Base-by-base conservation (phyloP, 1,140 invertebrate species). In the Ganaspis sp. region DNA sequence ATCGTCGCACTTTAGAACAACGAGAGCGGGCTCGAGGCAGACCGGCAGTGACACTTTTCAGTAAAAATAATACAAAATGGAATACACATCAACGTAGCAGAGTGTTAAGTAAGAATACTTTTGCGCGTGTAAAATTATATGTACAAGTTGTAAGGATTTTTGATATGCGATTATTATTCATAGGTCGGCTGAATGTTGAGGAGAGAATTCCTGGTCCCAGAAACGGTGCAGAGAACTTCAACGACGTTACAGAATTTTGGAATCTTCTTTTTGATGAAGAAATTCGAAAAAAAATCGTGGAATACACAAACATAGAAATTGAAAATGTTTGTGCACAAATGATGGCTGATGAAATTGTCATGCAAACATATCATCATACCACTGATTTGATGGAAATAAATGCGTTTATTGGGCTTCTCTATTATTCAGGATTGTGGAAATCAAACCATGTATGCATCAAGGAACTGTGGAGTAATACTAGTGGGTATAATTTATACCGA, bases 321-420 rank as follows among this genome's bases (percentile, higher is more conserved):
- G 6, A 69, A 69, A 12, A 69, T 5, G 29, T 69, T 23, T 69
- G 58, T 69, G 21, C 29, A 34, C 0, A 11, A 69, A 69, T 69
- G 58, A 69, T 69, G 58, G 58, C 58, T 23, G 21, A 69, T n/a
- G 58, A 23, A 4, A 69, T 6, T n/a, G 23, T 21, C 11, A 23
- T 69, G 58, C 58, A 69, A 26, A 69, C 29, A 17, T 69, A 23
- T 26, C 21, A 69, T 49, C n/a, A 17, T 17, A 17, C 12, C 12
- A 49, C 45, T 49, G 45, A 49, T 17, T 49, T 49, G 45, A 17
- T 49, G 1, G 45, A 49, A 49, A 49, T 49, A n/a, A 49, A 49
- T 4, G 81, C 81, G 1, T 77, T 76, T 19, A 80, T 82, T 42
- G 81, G 70, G 3, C 4, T 80, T 5, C 19, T 80, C 6, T 82